These are phyloP conservation scores for Vanacampus margaritifer DNA, from an alignment of 2,113 vertebrate species.

Conservation along the genomic window DNA sequence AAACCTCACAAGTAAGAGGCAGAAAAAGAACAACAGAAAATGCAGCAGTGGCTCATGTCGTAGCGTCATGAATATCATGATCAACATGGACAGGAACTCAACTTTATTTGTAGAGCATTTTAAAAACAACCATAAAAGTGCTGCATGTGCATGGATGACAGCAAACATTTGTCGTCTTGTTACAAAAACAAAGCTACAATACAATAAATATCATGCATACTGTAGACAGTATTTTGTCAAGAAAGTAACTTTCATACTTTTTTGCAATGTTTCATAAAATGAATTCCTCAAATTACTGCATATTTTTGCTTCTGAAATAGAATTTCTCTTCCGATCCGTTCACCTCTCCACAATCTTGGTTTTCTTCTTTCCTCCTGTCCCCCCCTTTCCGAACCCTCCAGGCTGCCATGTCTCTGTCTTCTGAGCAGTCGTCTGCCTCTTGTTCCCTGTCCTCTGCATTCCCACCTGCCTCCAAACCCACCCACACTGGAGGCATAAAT, in stretches of 20 bases:
- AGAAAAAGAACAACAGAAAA: neutral
- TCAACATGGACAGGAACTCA: too few relatives aligned
- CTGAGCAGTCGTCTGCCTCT: conserved; percentile 83
- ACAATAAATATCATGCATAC: neutral
- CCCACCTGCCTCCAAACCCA: conserved; percentile 89
- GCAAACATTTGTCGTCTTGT: too few relatives aligned
- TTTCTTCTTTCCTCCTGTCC: conserved; percentile 35
- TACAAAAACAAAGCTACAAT: too few relatives aligned
- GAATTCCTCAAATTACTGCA: neutral
- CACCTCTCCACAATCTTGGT: conserved; percentile 22
- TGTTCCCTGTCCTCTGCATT: conserved; percentile 89
- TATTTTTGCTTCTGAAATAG: neutral
- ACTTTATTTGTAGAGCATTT: too few relatives aligned
- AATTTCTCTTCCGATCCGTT: conserved; percentile 12
- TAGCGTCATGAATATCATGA: neutral
- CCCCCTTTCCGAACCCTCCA: conserved; percentile 46
- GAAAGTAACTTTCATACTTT: neutral
- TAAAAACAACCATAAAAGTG: too few relatives aligned
- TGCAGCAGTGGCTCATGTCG: neutral
- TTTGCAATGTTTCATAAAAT: neutral
- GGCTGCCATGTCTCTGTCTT: conserved; percentile 86
- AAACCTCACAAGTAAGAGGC: conserved; percentile 85
- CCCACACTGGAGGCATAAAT: conserved; percentile 94
- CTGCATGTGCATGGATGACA: too few relatives aligned
- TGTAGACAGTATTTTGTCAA: neutral